Evolutionary conservation across 2,888 invertebrate genomes (phyloP).

Genomic region (Prosopocoilus inquinatus): DNA sequence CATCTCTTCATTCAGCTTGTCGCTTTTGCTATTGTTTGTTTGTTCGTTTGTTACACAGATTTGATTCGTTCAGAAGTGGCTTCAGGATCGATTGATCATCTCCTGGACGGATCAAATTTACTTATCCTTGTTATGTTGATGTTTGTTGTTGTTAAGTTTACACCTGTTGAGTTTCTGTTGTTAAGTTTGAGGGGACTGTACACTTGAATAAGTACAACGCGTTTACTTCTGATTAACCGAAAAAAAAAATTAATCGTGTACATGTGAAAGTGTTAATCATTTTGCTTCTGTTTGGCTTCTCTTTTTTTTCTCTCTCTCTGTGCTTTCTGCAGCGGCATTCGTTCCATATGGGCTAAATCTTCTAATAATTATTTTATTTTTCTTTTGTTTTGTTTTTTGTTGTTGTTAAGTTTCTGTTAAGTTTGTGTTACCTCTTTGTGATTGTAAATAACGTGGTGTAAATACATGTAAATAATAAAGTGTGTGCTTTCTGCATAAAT

Average conservation of each 20-base stretch:
- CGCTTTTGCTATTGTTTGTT: not conserved
- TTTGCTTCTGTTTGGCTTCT: not conserved
- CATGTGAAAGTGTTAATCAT: conserved; percentile 2
- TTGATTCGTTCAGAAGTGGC: too few species aligned
- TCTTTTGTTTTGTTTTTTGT: conserved; percentile 6
- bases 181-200: conserved; percentile 21
- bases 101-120: not conserved
- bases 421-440: conserved; percentile 9
- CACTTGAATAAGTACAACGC: conserved; percentile 24
- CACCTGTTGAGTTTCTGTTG: conserved; percentile 19
- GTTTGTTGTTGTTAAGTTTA: too few species aligned
- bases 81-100: too few species aligned
- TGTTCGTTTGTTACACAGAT: too few species aligned
- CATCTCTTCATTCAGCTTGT: not conserved
- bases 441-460: conserved; percentile 6
- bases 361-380: too few species aligned
- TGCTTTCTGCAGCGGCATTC: not conserved
- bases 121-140: conserved; percentile 3
- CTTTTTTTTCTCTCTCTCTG: conserved; percentile 4
- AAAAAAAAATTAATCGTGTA: not conserved
- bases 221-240: not conserved
- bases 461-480: conserved; percentile 5
- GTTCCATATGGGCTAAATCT: conserved; percentile 5
- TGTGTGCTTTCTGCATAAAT: conserved; percentile 3
- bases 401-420: conserved; percentile 18